These are phyloP conservation scores for Columba guinea DNA, from an alignment of 2,797 vertebrate genomes.

Conservation along the genomic window DNA sequence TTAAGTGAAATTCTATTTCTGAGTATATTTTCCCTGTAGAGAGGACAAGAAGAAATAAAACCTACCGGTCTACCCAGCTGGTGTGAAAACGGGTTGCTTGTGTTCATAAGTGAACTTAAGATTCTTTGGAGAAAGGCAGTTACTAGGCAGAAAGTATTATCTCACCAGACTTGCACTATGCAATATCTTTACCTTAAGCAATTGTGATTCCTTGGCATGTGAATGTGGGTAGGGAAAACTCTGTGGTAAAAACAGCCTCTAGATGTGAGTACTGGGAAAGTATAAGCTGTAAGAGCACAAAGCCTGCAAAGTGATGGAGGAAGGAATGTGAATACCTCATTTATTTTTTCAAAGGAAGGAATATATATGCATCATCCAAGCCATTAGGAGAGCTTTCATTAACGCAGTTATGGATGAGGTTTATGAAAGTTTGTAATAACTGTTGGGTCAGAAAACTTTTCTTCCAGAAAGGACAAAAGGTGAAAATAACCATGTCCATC, in stretches of 20 bases:
- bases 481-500: not conserved
- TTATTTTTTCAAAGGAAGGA: not conserved
- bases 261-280: not conserved
- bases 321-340: not conserved
- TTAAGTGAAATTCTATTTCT: not conserved
- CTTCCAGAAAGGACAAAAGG: not conserved
- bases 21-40: not conserved
- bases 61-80: not conserved
- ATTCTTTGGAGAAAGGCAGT: not conserved
- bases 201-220: not conserved
- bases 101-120: not conserved
- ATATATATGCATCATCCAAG: not conserved
- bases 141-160: not conserved
- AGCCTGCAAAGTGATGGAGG: not conserved
- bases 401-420: not conserved
- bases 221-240: not conserved
- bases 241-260: not conserved
- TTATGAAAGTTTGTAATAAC: not conserved
- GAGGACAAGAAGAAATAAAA: not conserved
- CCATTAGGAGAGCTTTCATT: not conserved
- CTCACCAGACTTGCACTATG: not conserved
- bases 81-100: not conserved
- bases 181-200: not conserved
- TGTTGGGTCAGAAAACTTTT: not conserved
- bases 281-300: not conserved